Evolutionary conservation across 2,888 invertebrate species (phyloP).

Genomic region (Netelia virgata): DNA sequence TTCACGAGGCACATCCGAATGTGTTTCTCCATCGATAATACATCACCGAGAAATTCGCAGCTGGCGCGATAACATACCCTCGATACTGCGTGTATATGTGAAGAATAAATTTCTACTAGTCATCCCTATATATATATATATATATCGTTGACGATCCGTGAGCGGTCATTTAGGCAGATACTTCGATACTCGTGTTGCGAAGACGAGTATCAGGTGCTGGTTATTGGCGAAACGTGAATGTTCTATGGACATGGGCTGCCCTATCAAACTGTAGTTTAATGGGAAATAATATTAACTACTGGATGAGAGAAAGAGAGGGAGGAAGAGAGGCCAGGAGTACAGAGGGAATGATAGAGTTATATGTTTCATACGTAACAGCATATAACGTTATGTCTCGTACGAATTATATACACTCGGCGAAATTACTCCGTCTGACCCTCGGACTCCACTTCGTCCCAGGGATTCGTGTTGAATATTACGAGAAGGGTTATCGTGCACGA

Average conservation of each 20-base stretch:
- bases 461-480: conserved; percentile 41
- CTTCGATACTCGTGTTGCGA: conserved; percentile 1
- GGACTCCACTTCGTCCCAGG: conserved; percentile 16
- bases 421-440: conserved; percentile 39
- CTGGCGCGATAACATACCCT: conserved; percentile 32
- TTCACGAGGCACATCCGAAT: not conserved
- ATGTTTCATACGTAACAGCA: conserved; percentile 14
- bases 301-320: conserved; percentile 28
- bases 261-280: conserved; percentile 63
- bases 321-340: not conserved
- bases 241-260: conserved; percentile 44
- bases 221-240: conserved; percentile 15
- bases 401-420: conserved; percentile 37
- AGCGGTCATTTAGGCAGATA: conserved; percentile 30
- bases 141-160: conserved; percentile 11
- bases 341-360: conserved; percentile 54
- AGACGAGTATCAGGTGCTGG: conserved; percentile 58
- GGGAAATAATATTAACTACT: conserved; percentile 59
- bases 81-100: conserved; percentile 39
- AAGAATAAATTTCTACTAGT: conserved; percentile 51
- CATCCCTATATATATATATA: not conserved
- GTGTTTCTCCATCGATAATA: conserved; percentile 37
- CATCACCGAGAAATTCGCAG: conserved; percentile 39
- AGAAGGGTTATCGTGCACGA: not conserved
- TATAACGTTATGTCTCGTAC: conserved; percentile 29